phyloP scores from a whole-genome alignment of 2,113 vertebrate species.

The Ictalurus punctatus region DNA sequence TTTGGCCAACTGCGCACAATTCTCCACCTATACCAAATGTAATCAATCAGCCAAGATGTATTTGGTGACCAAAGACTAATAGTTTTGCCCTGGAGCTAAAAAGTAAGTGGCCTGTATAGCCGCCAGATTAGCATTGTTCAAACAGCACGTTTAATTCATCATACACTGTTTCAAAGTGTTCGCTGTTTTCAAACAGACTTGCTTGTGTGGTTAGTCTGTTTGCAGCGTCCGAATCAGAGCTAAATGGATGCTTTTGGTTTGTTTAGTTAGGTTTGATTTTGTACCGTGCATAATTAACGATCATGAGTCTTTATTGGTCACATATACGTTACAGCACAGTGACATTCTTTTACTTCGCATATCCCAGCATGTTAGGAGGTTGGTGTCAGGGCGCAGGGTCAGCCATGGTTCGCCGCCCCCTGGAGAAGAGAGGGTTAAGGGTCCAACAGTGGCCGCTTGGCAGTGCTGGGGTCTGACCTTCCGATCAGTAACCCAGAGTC shows the following conservation, averaged over 20 bases:
- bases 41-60: not conserved
- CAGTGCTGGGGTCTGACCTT: too few relatives aligned
- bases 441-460: too few relatives aligned
- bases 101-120: not conserved
- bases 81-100: not conserved
- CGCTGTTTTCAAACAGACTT: not conserved
- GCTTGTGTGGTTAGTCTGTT: not conserved
- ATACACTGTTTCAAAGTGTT: not conserved
- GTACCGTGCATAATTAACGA: not conserved
- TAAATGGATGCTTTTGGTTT: not conserved
- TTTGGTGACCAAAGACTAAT: not conserved
- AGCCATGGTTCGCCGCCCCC: too few relatives aligned
- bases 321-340: too few relatives aligned
- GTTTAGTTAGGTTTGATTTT: not conserved
- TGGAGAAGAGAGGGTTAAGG: too few relatives aligned
- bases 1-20: not conserved
- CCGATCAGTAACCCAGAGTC: too few relatives aligned
- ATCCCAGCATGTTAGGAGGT: too few relatives aligned
- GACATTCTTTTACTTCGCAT: too few relatives aligned
- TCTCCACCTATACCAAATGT: not conserved
- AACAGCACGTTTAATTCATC: not conserved
- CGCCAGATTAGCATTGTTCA: not conserved
- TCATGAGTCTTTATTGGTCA: not conserved
- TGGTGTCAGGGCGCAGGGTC: too few relatives aligned
- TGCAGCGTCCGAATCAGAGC: not conserved